Percentiles rank a stretch among this genome's conserved stretches.
Conservation (phyloP, 2,888 invertebrate genomes). For the Dasysyrphus tricinctus region DNA sequence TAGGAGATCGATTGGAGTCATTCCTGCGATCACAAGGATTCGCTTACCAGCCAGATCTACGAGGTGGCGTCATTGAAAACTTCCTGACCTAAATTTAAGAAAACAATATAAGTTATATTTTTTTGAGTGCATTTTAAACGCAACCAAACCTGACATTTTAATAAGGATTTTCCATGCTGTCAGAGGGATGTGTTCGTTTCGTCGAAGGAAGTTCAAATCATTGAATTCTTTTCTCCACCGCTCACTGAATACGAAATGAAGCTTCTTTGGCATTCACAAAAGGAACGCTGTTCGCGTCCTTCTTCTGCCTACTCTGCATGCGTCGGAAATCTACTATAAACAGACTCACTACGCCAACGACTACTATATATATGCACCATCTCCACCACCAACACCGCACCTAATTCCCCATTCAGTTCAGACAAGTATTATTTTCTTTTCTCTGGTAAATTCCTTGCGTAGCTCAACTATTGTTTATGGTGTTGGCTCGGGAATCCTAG, state of each 20-base stretch:
- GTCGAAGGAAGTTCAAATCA: slow-evolving; percentile 69
- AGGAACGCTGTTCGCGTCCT: slow-evolving; percentile 15
- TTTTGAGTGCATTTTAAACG: slow-evolving; percentile 32
- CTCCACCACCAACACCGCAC: slow-evolving; percentile 17
- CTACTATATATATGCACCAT: background rate
- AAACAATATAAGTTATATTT: too few relatives aligned
- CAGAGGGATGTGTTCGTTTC: slow-evolving; percentile 25
- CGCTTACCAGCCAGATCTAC: too few relatives aligned
- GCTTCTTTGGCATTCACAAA: slow-evolving; percentile 54
- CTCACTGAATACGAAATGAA: slow-evolving; percentile 73
- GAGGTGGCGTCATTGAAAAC: too few relatives aligned
- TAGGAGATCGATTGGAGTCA: too few relatives aligned
- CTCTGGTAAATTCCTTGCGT: slow-evolving; percentile 66
- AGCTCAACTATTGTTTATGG: slow-evolving; percentile 73
- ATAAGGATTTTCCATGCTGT: slow-evolving; percentile 67
- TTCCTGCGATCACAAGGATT: too few relatives aligned
- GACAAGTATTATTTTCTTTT: slow-evolving; percentile 73
- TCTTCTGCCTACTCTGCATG: slow-evolving; percentile 25
- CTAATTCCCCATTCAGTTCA: slow-evolving; percentile 73
- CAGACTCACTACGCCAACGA: background rate
- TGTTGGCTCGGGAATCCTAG: slow-evolving; percentile 65
- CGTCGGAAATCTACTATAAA: slow-evolving; percentile 28
- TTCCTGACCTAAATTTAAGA: too few relatives aligned
- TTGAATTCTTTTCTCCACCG: slow-evolving; percentile 72
- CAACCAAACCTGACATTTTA: slow-evolving; percentile 67